Evolutionary conservation across 2,888 invertebrate genomes (phyloP).

Genomic region (Lepeophtheirus nordmannii): DNA sequence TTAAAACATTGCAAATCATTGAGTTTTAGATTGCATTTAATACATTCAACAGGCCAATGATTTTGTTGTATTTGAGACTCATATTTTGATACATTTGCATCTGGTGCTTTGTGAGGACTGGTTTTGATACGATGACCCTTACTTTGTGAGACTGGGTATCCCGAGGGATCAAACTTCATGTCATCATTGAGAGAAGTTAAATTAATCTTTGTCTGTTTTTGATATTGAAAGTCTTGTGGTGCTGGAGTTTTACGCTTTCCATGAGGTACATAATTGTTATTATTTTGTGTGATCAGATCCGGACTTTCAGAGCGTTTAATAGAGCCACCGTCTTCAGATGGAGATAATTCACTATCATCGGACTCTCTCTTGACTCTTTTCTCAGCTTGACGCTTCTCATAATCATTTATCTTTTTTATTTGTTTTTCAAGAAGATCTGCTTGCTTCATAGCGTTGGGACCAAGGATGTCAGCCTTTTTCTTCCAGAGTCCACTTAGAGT

Average conservation of each 20-base stretch:
- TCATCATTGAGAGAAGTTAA: too few species aligned
- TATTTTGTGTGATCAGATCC: background rate
- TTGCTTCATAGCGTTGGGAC: slow-evolving; percentile 11
- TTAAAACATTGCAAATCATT: slow-evolving; percentile 21
- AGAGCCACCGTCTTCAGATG: background rate
- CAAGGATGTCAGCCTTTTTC: slow-evolving; percentile 14
- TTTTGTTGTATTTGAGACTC: slow-evolving; percentile 21
- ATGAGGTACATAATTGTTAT: slow-evolving; percentile 1
- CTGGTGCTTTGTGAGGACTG: background rate
- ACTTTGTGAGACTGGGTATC: background rate
- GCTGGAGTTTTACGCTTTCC: background rate
- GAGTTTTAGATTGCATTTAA: slow-evolving; percentile 18
- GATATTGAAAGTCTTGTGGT: too few species aligned
- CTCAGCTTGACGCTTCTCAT: background rate
- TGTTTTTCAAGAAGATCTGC: slow-evolving; percentile 16
- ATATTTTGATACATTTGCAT: slow-evolving; percentile 17
- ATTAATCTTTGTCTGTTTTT: too few species aligned
- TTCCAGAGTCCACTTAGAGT: slow-evolving; percentile 11
- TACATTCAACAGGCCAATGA: slow-evolving; percentile 24
- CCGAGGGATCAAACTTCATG: background rate
- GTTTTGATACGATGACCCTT: background rate
- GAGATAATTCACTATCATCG: background rate
- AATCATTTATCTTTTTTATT: slow-evolving; percentile 13
- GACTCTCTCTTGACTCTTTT: background rate
- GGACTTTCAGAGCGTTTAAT: background rate